phyloP scores from a whole-genome alignment of 2,888 invertebrate genomes.

The Liposcelis brunnea region DNA sequence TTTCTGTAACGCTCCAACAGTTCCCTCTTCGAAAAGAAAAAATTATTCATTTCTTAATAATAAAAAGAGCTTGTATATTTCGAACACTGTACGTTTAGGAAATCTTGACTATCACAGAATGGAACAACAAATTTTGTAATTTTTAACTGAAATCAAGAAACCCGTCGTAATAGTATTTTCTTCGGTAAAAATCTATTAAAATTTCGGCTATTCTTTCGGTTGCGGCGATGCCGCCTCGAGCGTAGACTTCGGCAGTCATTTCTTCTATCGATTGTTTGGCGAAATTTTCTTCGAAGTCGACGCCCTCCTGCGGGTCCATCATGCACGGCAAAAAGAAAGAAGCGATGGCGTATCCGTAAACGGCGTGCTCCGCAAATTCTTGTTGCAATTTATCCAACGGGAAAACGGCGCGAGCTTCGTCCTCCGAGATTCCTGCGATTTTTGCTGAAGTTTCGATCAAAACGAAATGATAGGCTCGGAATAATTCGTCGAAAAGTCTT shows the following conservation, averaged over 20 bases:
- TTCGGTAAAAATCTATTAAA: background rate
- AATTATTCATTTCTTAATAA: too few species aligned
- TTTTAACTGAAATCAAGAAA: too few species aligned
- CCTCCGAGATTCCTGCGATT: background rate
- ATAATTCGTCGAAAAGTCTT: background rate
- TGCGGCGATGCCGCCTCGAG: background rate
- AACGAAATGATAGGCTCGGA: background rate
- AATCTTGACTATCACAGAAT: too few species aligned
- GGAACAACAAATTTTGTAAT: too few species aligned
- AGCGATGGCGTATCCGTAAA: constrained; percentile 8
- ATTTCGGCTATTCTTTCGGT: constrained; percentile 1
- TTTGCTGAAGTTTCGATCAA: background rate
- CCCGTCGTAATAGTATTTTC: background rate
- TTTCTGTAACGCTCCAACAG: too few species aligned
- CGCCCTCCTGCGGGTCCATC: constrained; percentile 6
- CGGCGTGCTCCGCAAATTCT: constrained; percentile 6
- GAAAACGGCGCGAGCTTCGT: background rate
- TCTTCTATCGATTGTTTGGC: background rate
- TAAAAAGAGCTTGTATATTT: too few species aligned
- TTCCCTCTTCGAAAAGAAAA: too few species aligned
- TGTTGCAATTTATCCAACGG: constrained; percentile 1
- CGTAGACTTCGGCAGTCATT: background rate
- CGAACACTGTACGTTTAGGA: too few species aligned
- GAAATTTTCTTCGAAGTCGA: background rate
- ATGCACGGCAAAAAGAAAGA: constrained; percentile 10